Base-by-base conservation (phyloP, 2,113 vertebrate species). In the Cyanocitta stelleri region DNA sequence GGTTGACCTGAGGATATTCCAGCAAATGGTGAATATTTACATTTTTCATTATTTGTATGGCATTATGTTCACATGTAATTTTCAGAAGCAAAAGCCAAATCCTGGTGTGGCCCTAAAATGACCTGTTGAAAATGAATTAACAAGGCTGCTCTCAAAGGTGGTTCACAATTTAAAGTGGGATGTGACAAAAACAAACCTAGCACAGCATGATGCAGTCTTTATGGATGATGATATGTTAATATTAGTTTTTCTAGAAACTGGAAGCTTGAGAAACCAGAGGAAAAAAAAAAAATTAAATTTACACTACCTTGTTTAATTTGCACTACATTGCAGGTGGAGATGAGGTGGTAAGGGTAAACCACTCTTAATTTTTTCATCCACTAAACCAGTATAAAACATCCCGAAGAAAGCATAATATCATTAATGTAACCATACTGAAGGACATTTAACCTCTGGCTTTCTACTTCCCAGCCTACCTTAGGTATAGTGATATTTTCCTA, bases 1-100 rank as follows among this genome's bases (percentile, higher is more conserved):
- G 46, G 75, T 90, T 96, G 87, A 93, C 82, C 93, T 96, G 67
- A 79, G 79, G 85, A 90, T 92, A 93, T 88, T 95, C 87, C 79
- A 87, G 82, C 52, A 91, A 96, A 81, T 81, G 68, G 43, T 44
- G 83, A 93, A 76, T 76, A 71, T 67, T 92, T 94, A 67, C 26
- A 81, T 77, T 93, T 95, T 87, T 78, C 37, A 63, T 86, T 91
- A 69, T 88, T 96, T 92, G 54, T 82, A 49, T 68, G 81, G 62
- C 23, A 33, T 85, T 96, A 71, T 71, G 44, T 73, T 93, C 46
- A 93, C 52, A 48, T 48, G n/a, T 13, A 88, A 56, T 93, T 84
- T 92, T 81, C 48, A 87, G 71, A 89, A 91, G 87, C 67, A 94
- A 89, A 94, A 94, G 58, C 62, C 51, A 88, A 83, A 63, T 80